These are phyloP conservation scores for Sorex maritimensis DNA, from an alignment of 2,797 vertebrate genomes.

Conservation along the genomic window DNA sequence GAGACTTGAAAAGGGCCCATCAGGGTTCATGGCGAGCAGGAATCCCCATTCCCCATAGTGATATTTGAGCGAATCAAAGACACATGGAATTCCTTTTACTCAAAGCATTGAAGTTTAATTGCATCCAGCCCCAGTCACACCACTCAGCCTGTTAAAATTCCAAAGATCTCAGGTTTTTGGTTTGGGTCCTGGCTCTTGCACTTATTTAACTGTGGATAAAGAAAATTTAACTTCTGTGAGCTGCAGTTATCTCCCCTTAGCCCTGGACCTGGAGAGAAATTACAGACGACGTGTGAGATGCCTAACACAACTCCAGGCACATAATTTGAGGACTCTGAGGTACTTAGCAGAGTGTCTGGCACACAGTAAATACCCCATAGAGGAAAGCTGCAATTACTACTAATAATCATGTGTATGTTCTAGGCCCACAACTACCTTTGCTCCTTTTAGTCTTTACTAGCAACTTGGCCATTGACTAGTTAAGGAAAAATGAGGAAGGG, in stretches of 20 bases:
- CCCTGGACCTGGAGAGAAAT: neutral
- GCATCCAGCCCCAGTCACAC: neutral
- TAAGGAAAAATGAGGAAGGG: neutral
- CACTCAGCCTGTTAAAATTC: neutral
- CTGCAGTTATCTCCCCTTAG: neutral
- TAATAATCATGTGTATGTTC: neutral
- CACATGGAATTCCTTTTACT: neutral
- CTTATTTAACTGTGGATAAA: neutral
- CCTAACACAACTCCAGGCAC: neutral
- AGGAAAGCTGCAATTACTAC: neutral
- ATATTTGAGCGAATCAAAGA: neutral
- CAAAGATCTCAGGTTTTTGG: constrained; percentile 36
- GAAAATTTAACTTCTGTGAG: neutral
- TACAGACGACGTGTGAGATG: neutral
- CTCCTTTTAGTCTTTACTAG: neutral
- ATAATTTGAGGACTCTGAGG: neutral
- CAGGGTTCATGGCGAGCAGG: neutral
- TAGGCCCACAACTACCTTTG: neutral
- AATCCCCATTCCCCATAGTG: neutral
- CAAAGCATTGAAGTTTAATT: neutral
- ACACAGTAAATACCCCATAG: neutral
- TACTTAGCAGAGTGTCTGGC: neutral
- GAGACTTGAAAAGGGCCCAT: neutral
- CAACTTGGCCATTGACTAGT: neutral
- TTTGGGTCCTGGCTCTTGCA: constrained; percentile 16